A percentile compares a stretch with the other conserved stretches of the same genome.
Conservation (phyloP, 2,113 vertebrate genomes). For the Centrocercus urophasianus region DNA sequence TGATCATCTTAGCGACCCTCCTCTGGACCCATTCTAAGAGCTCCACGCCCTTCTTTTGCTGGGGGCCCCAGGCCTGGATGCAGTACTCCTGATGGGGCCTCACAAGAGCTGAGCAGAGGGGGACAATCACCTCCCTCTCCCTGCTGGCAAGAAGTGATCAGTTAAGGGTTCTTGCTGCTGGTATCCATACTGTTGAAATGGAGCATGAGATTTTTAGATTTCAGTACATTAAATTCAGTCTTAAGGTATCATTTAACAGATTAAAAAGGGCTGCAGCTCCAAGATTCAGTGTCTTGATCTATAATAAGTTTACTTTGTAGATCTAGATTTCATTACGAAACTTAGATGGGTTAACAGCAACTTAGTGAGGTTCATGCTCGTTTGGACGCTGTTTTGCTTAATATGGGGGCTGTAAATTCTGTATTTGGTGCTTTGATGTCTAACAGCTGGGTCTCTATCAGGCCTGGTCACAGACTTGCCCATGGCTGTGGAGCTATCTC, state of each 20-base stretch:
- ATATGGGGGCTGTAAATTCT: not conserved
- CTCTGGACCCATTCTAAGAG: too few species aligned
- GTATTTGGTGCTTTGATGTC: fast-evolving
- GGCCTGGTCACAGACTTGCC: not conserved
- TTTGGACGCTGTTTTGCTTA: not conserved
- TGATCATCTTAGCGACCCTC: too few species aligned
- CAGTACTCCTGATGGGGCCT: too few species aligned
- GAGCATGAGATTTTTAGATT: not conserved
- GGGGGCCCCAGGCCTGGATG: too few species aligned
- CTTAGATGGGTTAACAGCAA: not conserved
- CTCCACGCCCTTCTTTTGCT: too few species aligned
- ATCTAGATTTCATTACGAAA: not conserved
- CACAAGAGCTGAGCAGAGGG: too few species aligned
- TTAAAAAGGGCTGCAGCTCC: not conserved
- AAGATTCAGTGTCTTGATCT: not conserved
- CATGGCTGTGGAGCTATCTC: not conserved
- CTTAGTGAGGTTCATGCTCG: not conserved
- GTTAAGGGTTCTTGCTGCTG: not conserved
- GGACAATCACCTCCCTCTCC: too few species aligned
- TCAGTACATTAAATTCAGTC: not conserved
- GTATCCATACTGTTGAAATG: not conserved
- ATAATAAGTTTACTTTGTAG: not conserved
- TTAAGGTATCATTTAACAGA: not conserved
- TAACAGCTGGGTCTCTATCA: not conserved
- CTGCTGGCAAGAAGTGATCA: not conserved